phyloP scores from a whole-genome alignment of 1,140 invertebrate species.

The Zaprionus gabonicus region DNA sequence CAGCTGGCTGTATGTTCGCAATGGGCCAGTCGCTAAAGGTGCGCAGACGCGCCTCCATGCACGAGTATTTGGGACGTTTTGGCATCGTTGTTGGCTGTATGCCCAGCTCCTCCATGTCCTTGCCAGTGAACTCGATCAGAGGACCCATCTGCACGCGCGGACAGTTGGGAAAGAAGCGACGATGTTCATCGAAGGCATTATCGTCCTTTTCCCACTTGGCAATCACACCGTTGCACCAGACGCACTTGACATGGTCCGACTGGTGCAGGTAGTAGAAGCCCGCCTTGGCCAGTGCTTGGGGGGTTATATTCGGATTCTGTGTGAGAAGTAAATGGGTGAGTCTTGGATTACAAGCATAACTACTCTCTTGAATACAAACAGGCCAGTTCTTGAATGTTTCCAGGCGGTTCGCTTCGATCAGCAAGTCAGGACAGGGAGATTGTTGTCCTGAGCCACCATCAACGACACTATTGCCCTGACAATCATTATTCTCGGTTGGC shows the following conservation, averaged over 20 bases:
- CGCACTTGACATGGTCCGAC: constrained; percentile 91
- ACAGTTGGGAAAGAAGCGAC: constrained; percentile 89
- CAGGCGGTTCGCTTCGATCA: constrained; percentile 77
- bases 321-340: neutral
- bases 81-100: constrained; percentile 88
- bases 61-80: constrained; percentile 87
- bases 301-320: constrained; percentile 85
- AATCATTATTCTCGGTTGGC: constrained; percentile 37
- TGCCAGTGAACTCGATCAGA: constrained; percentile 73
- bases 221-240: constrained; percentile 90
- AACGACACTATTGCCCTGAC: constrained; percentile 59
- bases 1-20: constrained; percentile 87
- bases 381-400: constrained; percentile 89
- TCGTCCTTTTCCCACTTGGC: constrained; percentile 90
- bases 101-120: constrained; percentile 86
- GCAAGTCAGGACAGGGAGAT: constrained; percentile 59
- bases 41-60: constrained; percentile 87
- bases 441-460: constrained; percentile 35
- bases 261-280: constrained; percentile 87
- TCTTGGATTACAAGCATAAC: neutral
- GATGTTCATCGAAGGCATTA: constrained; percentile 91
- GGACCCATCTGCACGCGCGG: constrained; percentile 84
- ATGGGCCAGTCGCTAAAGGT: constrained; percentile 89
- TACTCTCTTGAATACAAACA: constrained; percentile 77
- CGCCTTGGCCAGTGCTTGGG: constrained; percentile 90